Percentiles rank a stretch among this genome's conserved stretches.
Conservation (phyloP, 2,797 vertebrate species). For the Pitangus sulphuratus region DNA sequence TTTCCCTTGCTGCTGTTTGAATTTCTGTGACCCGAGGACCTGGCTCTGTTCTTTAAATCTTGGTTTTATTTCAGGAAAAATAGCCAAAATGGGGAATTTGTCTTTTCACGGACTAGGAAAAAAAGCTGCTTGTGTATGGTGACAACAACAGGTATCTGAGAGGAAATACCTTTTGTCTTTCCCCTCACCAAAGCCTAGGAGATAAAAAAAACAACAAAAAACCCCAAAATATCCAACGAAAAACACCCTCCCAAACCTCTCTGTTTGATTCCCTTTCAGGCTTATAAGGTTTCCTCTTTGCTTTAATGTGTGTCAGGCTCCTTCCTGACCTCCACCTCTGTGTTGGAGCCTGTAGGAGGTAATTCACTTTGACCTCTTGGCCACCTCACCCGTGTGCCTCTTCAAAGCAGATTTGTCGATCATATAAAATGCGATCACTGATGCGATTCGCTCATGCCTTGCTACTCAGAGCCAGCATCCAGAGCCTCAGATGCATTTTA, state of each 20-base stretch:
- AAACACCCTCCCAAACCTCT: neutral
- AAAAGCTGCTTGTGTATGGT: neutral
- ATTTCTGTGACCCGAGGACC: constrained; percentile 6
- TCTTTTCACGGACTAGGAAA: neutral
- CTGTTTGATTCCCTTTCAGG: neutral
- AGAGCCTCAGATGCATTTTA: neutral
- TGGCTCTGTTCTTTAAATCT: neutral
- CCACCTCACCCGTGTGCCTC: neutral
- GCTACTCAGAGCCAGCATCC: neutral
- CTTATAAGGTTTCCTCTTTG: neutral
- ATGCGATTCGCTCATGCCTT: neutral
- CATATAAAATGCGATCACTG: neutral
- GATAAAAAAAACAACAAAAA: neutral
- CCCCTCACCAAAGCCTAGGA: neutral
- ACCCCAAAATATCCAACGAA: neutral
- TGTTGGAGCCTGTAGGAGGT: neutral
- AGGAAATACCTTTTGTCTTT: neutral
- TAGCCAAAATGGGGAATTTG: neutral
- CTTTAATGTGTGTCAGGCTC: neutral
- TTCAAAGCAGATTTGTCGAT: constrained; percentile 19
- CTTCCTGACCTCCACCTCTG: neutral
- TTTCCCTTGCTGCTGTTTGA: neutral
- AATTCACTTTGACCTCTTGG: neutral
- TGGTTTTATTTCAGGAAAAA: neutral
- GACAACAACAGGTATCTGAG: neutral